A percentile compares a stretch with the other conserved stretches of the same genome.
Evolutionary conservation across 2,113 vertebrate genomes (phyloP).

Genomic region (Bujurquina vittata): DNA sequence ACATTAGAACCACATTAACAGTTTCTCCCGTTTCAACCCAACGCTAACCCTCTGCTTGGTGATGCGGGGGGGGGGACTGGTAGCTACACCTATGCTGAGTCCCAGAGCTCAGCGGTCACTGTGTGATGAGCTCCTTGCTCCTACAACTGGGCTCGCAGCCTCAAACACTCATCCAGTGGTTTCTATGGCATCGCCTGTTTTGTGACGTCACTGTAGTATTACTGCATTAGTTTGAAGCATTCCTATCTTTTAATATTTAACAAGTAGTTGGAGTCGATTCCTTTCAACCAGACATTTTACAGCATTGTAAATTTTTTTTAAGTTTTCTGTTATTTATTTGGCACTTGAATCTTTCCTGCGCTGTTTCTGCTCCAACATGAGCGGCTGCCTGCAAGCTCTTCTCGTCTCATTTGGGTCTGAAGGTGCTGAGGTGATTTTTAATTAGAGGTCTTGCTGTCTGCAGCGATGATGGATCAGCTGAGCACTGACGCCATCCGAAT

Average conservation of each 20-base stretch:
- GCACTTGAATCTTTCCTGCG: background rate
- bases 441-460: background rate
- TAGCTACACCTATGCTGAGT: background rate
- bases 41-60: no score
- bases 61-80: no score
- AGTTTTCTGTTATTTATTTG: background rate
- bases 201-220: background rate
- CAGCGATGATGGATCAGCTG: conserved; percentile 19
- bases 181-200: background rate
- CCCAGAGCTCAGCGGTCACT: no score
- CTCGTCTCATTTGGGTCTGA: background rate
- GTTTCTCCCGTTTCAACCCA: no score
- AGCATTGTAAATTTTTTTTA: background rate
- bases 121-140: background rate
- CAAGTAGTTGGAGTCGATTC: background rate
- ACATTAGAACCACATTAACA: no score
- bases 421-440: background rate
- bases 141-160: background rate
- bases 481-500: background rate
- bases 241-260: background rate
- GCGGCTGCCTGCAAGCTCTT: background rate
- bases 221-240: background rate
- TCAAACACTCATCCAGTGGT: background rate
- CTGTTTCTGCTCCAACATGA: background rate
- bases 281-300: background rate